Conservation (phyloP, 1,140 invertebrate species). For the Mercenaria mercenaria region DNA sequence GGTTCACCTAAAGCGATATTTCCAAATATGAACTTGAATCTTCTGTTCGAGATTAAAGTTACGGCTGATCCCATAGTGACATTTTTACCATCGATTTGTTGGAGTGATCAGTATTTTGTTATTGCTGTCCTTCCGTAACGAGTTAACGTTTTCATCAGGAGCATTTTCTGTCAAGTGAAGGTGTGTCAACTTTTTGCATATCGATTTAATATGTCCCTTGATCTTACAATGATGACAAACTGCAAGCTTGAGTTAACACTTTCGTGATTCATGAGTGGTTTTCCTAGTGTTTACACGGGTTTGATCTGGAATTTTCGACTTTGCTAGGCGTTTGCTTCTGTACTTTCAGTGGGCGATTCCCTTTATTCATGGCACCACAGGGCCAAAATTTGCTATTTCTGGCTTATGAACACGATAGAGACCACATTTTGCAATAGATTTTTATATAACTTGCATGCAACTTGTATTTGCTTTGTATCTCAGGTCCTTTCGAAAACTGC, state of each 20-base stretch:
- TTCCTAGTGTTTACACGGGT: neutral
- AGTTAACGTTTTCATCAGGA: neutral
- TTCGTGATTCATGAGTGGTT: neutral
- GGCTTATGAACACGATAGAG: too few relatives aligned
- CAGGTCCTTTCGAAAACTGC: too few relatives aligned
- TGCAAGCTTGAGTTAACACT: constrained; percentile 8
- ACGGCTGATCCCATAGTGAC: constrained; percentile 34
- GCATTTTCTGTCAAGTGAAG: neutral
- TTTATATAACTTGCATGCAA: too few relatives aligned
- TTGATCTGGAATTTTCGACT: neutral
- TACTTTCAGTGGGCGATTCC: neutral
- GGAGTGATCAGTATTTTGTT: neutral
- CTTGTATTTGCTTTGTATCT: too few relatives aligned
- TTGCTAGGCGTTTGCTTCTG: neutral
- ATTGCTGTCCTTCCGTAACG: neutral
- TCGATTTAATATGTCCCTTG: neutral
- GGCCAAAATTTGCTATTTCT: too few relatives aligned
- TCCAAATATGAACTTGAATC: constrained; percentile 45
- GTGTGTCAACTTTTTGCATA: neutral
- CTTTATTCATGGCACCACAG: neutral
- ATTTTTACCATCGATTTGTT: neutral
- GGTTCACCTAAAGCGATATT: neutral
- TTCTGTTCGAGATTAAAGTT: constrained; percentile 60
- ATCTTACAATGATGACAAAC: constrained; percentile 6
- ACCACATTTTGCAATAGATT: too few relatives aligned